Conservation (phyloP, 2,888 invertebrate genomes). For the Empis stercorea region DNA sequence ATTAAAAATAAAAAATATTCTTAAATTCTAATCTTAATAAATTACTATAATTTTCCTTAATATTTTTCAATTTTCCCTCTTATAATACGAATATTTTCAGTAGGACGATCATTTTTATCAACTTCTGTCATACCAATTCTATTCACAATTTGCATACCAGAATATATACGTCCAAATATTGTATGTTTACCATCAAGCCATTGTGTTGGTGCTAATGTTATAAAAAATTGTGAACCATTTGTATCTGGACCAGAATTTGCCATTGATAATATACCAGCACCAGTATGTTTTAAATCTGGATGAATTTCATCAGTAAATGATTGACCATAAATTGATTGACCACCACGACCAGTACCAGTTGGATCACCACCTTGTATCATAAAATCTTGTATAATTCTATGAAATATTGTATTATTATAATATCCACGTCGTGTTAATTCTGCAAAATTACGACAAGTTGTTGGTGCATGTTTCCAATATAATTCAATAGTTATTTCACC, state of each 20-base stretch:
- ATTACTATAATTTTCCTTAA: constrained; percentile 6
- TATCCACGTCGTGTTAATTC: constrained; percentile 87
- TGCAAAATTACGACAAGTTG: constrained; percentile 94
- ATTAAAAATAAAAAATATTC: no score
- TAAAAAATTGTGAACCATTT: constrained; percentile 98
- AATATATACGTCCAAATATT: constrained; percentile 82
- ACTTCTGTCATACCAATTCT: constrained; percentile 89
- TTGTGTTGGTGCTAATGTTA: constrained; percentile 90
- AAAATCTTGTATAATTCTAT: constrained; percentile 86
- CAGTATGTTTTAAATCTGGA: constrained; percentile 89
- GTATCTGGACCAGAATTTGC: constrained; percentile 95
- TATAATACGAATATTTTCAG: constrained; percentile 72
- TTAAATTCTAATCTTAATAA: no score
- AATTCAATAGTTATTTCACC: constrained; percentile 83
- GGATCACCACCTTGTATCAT: constrained; percentile 97
- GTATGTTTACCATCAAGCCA: constrained; percentile 97
- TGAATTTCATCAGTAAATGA: constrained; percentile 93
- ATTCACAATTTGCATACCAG: constrained; percentile 84
- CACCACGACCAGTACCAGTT: constrained; percentile 91
- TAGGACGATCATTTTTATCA: constrained; percentile 82
- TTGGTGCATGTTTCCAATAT: constrained; percentile 98
- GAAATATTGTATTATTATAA: constrained; percentile 92
- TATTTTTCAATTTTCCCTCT: constrained; percentile 38
- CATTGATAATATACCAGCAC: constrained; percentile 84
- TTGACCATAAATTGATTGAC: constrained; percentile 91